Conservation (phyloP, 2,888 invertebrate species). For the Nomada fabriciana region DNA sequence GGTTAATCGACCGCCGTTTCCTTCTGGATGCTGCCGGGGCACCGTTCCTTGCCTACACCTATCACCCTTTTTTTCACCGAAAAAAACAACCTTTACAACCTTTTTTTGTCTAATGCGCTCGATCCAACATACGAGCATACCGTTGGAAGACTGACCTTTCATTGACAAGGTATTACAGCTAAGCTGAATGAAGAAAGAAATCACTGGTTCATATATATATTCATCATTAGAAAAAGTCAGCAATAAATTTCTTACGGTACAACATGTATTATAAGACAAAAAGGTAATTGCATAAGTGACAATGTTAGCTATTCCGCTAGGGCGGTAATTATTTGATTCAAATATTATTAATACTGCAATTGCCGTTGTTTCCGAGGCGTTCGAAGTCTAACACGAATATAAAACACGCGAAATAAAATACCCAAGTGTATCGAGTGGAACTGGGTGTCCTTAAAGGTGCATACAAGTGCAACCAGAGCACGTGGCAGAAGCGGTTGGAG, state of each 20-base stretch:
- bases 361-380: neutral
- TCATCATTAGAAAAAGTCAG: neutral
- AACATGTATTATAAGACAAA: neutral
- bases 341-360: too few species aligned
- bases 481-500: slow-evolving; percentile 44
- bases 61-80: slow-evolving; percentile 27
- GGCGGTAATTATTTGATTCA: too few species aligned
- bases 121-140: slow-evolving; percentile 23
- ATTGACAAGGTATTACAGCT: slow-evolving; percentile 15
- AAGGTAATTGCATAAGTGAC: neutral
- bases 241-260: neutral
- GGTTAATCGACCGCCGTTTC: slow-evolving; percentile 78
- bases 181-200: neutral
- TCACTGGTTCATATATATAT: neutral
- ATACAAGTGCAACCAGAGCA: slow-evolving; percentile 46
- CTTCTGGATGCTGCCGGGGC: slow-evolving; percentile 58
- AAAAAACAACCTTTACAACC: too few species aligned
- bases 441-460: slow-evolving; percentile 30
- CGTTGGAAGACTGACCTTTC: slow-evolving; percentile 8
- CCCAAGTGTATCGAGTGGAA: slow-evolving; percentile 42
- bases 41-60: slow-evolving; percentile 46
- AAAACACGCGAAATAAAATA: neutral
- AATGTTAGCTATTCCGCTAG: too few species aligned
- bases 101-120: slow-evolving; percentile 22
- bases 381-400: neutral